phyloP scores from a whole-genome alignment of 2,797 vertebrate genomes.

The Clamator glandarius region DNA sequence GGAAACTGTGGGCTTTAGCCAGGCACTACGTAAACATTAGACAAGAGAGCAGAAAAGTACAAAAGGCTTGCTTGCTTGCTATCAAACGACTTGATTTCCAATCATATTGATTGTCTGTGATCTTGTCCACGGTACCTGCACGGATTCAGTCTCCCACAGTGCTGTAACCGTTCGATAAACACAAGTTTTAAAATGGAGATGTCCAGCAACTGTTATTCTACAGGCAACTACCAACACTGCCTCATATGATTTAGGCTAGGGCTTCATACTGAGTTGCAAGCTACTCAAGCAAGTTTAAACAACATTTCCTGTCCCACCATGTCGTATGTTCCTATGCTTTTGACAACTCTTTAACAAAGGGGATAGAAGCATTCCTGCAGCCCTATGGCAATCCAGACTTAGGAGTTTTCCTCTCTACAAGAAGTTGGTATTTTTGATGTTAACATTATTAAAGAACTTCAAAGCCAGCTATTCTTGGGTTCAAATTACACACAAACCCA shows the following conservation, averaged over 20 bases:
- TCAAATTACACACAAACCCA: neutral
- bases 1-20: too few relatives aligned
- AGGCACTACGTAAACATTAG: too few relatives aligned
- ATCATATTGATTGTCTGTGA: too few relatives aligned
- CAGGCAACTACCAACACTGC: neutral
- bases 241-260: neutral
- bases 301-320: neutral
- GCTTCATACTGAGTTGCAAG: neutral
- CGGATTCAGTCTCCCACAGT: too few relatives aligned
- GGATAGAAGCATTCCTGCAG: neutral
- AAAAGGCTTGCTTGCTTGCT: too few relatives aligned
- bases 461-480: neutral
- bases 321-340: fast-evolving
- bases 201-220: neutral
- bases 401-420: neutral
- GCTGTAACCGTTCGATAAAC: neutral
- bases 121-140: too few relatives aligned
- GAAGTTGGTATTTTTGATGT: neutral
- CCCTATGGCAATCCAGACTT: neutral
- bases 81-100: too few relatives aligned
- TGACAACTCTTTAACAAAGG: neutral
- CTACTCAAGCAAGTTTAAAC: neutral
- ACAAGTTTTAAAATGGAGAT: neutral
- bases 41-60: too few relatives aligned
- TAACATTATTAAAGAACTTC: neutral